Evolutionary conservation across 2,797 vertebrate genomes (phyloP).

Genomic region (Miopithecus talapoin): DNA sequence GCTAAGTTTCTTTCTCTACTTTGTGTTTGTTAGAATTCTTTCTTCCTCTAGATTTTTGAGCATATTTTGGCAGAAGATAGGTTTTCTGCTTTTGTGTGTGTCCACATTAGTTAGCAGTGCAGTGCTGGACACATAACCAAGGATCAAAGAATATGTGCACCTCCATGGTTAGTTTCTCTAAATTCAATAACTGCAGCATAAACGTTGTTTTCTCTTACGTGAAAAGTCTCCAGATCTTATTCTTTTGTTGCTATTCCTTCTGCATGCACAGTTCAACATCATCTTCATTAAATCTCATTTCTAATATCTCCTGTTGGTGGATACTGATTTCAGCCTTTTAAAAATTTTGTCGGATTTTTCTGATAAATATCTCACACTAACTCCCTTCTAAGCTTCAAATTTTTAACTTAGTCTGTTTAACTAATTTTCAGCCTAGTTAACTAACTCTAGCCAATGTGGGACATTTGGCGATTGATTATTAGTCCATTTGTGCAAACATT

Average conservation of each 20-base stretch:
- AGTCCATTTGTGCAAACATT: not conserved
- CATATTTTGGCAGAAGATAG: not conserved
- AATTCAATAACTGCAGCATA: not conserved
- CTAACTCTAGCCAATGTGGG: not conserved
- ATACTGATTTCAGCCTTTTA: not conserved
- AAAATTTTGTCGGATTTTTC: not conserved
- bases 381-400: not conserved
- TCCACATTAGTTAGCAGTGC: too few species aligned
- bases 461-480: not conserved
- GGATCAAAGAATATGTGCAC: rapidly evolving
- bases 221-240: not conserved
- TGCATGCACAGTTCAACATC: not conserved
- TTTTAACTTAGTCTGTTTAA: not conserved
- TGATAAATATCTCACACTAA: not conserved
- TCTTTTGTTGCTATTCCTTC: rapidly evolving
- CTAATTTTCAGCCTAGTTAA: not conserved
- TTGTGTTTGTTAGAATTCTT: not conserved
- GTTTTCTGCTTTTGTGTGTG: not conserved
- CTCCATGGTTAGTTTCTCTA: not conserved
- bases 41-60: not conserved
- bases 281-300: not conserved
- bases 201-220: not conserved
- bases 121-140: too few species aligned
- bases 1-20: not conserved
- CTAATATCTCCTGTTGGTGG: not conserved